Evolutionary conservation across 2,113 vertebrate species (phyloP), one percentile per base, ranked within the genome.

Genomic region (Macquaria ambigua): DNA sequence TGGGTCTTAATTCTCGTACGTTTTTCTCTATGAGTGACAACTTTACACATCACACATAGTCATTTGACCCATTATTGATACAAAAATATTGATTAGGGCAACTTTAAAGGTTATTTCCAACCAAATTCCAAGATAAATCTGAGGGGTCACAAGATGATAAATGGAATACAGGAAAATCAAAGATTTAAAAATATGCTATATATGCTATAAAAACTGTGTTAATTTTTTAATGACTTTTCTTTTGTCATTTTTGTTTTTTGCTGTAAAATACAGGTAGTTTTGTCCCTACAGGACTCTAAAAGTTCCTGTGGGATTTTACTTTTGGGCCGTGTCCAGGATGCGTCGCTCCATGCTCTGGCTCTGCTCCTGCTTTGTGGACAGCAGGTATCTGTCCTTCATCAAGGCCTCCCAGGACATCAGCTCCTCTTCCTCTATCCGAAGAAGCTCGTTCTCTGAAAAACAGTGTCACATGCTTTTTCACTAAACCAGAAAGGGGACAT

Each of bases 311-410:
- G 21, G 25, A 0, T 11, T 39, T 20, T 94, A 99, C 98, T 96
- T 99, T 62, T 97, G 93, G 0, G 96, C 91, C 0, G 97, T 97
- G 68, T 97, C 96, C 64, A 92, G 91, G 66, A 99, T 96, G 84
- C 93, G 96, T 67, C 95, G 94, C 89, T 99, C 97, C 0, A 64
- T 92, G 81, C 93, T 96, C 89, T 97, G 95, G 68, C 89, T 96
- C 82, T 93, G 92, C 84, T 96, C 95, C 77, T 91, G 82, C 81
- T 96, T 95, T 23, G 88, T 93, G 77, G 94, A 94, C 68, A 96
- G 93, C 86, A 99, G 92, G 90, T 98, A 98, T 87, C 88, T 97
- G 92, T 99, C 98, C 90, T 98, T 99, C 95, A 99, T 95, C 88
- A 96, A 95, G 31, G 90, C 89, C 92, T 99, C 98, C 98, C 98